Evolutionary conservation across 2,113 vertebrate genomes (phyloP).

Genomic region (Pyrgilauda ruficollis): DNA sequence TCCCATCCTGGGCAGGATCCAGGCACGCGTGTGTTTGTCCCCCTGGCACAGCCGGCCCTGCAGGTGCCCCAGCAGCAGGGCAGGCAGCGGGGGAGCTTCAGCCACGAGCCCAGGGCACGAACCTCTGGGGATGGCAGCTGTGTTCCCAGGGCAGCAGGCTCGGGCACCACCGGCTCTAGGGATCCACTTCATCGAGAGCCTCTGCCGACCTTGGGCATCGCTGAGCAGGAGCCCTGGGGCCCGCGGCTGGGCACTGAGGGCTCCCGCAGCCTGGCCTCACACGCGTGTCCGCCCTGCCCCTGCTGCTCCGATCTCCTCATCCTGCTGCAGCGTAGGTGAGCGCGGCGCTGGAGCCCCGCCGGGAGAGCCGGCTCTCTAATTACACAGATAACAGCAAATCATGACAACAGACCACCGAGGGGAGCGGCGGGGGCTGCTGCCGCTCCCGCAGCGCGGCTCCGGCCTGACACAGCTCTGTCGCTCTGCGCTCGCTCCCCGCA

Average conservation of each 20-base stretch:
- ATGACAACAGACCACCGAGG: neutral
- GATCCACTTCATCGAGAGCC: rapidly evolving
- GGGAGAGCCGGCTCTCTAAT: neutral
- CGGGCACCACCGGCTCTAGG: neutral
- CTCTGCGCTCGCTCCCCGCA: neutral
- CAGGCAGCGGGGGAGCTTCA: neutral
- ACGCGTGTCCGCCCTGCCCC: neutral
- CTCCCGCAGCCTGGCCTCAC: neutral
- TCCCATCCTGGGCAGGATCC: rapidly evolving
- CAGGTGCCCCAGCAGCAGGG: neutral
- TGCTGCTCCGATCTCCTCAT: neutral
- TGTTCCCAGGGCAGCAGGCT: neutral
- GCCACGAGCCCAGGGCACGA: rapidly evolving
- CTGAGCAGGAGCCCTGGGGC: rapidly evolving
- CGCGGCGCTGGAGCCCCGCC: neutral
- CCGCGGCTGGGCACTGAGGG: neutral
- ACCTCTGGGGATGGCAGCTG: neutral
- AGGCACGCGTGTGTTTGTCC: rapidly evolving
- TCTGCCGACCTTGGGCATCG: rapidly evolving
- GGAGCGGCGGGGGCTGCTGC: neutral
- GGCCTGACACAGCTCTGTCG: neutral
- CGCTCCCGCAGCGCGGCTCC: neutral
- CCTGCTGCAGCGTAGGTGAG: neutral
- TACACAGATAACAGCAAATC: neutral
- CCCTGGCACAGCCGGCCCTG: neutral